Evolutionary conservation across 2,113 vertebrate genomes (phyloP).

Genomic region (Rhinichthys klamathensis): DNA sequence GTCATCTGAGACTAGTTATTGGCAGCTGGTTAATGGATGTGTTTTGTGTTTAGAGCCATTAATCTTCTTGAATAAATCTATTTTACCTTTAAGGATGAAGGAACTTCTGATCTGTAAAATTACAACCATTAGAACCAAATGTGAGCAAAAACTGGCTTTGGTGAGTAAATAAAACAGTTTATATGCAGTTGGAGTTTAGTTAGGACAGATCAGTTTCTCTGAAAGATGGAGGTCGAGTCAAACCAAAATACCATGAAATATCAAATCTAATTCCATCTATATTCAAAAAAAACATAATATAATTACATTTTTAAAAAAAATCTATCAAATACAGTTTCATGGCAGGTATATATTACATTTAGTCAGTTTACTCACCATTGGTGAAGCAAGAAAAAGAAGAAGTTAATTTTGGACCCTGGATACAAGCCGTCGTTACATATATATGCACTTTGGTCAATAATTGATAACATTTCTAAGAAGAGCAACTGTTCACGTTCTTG

Average conservation of each 20-base stretch:
- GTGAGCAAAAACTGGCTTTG: background rate
- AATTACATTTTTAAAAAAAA: too few species aligned
- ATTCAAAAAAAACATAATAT: background rate
- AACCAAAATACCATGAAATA: background rate
- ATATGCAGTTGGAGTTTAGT: background rate
- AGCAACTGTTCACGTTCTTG: background rate
- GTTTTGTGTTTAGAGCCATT: background rate
- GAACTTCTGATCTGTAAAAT: background rate
- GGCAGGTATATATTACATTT: background rate
- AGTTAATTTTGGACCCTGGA: background rate
- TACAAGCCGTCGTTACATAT: background rate
- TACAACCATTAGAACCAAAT: background rate
- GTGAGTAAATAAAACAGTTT: background rate
- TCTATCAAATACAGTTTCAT: background rate
- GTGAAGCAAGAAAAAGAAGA: background rate
- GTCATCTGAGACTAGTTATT: conserved; percentile 12
- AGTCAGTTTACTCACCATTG: background rate
- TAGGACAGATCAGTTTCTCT: background rate
- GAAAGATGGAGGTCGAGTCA: background rate
- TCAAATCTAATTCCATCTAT: background rate
- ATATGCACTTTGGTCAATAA: background rate
- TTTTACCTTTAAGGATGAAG: background rate
- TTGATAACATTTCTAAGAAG: background rate
- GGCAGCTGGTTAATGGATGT: background rate
- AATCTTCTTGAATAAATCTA: background rate